These are phyloP conservation scores for Belgica antarctica DNA, from an alignment of 2,888 invertebrate genomes.

Conservation along the genomic window DNA sequence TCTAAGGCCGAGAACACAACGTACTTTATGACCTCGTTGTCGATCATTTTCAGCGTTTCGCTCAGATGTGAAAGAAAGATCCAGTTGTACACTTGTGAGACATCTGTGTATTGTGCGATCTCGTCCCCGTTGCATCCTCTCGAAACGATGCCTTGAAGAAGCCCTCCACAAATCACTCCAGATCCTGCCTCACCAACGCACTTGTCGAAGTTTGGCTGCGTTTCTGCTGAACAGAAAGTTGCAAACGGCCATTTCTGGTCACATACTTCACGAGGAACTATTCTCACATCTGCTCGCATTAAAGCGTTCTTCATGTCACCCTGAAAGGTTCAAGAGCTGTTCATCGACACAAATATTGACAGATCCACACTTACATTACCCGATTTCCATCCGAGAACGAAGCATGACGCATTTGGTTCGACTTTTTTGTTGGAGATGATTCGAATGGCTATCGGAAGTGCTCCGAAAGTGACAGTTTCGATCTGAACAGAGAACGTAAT, in stretches of 20 bases:
- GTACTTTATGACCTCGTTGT: not conserved
- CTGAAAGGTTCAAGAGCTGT: not conserved
- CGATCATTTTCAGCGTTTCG: not conserved
- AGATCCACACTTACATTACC: not conserved
- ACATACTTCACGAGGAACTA: not conserved
- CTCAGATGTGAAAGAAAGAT: not conserved
- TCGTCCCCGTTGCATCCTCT: not conserved
- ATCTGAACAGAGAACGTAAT: no score
- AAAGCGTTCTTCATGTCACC: not conserved
- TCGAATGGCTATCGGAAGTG: no score
- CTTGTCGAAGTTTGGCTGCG: not conserved
- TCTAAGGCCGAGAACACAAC: not conserved
- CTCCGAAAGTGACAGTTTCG: no score
- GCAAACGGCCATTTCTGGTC: not conserved
- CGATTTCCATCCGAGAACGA: constrained; percentile 4
- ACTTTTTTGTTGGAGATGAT: not conserved
- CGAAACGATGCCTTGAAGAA: constrained; percentile 19
- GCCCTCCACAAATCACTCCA: constrained; percentile 22
- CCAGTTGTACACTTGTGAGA: constrained; percentile 31
- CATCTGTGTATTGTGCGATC: constrained; percentile 10
- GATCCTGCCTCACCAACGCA: constrained; percentile 19
- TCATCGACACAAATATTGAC: not conserved
- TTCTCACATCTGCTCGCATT: not conserved
- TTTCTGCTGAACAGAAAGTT: constrained; percentile 22
- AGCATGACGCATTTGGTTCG: not conserved